phyloP scores from a whole-genome alignment of 2,797 vertebrate genomes.

The Alexandromys oeconomus region DNA sequence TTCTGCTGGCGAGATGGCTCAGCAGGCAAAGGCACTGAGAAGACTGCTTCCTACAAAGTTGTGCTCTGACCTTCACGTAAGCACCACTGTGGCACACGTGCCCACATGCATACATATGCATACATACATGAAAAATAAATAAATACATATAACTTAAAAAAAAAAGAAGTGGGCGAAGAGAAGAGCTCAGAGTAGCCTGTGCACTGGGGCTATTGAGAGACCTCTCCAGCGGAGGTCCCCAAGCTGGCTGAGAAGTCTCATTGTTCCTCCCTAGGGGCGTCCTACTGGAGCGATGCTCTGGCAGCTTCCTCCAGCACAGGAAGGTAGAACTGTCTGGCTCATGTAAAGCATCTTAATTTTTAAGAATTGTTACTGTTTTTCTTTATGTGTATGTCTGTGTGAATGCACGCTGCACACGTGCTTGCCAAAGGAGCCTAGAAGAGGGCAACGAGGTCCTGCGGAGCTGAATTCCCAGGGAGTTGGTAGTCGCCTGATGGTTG shows the following conservation, averaged over 20 bases:
- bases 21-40: neutral
- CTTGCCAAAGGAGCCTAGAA: neutral
- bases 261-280: neutral
- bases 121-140: neutral
- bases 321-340: neutral
- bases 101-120: neutral
- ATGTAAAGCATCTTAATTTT: neutral
- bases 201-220: too few relatives aligned
- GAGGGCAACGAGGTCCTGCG: neutral
- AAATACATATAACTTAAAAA: neutral
- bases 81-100: too few relatives aligned
- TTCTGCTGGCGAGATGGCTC: constrained; percentile 76
- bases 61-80: neutral
- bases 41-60: neutral
- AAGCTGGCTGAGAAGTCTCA: neutral
- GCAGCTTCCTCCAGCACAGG: neutral
- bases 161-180: neutral
- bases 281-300: neutral
- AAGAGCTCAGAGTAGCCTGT: neutral
- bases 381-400: neutral
- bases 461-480: neutral
- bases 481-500: neutral
- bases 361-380: neutral
- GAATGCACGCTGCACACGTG: too few relatives aligned
- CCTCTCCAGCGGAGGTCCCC: neutral